These are phyloP conservation scores for Hafferia zeledoni DNA, from an alignment of 2,797 vertebrate species.

Conservation along the genomic window DNA sequence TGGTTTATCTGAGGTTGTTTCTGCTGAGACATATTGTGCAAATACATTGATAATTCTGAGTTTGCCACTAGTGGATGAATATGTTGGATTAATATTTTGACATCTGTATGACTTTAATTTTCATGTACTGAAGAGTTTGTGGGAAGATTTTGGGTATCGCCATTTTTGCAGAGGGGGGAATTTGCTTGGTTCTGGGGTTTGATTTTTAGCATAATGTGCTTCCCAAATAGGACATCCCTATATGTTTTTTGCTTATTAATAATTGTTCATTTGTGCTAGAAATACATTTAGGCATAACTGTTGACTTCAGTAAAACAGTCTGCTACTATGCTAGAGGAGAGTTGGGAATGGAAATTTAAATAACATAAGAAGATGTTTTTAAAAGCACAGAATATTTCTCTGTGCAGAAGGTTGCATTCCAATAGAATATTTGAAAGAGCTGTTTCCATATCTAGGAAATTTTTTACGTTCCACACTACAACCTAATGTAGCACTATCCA, in stretches of 20 bases:
- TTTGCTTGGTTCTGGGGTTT: not conserved
- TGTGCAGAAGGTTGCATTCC: not conserved
- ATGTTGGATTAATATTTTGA: not conserved
- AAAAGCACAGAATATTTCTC: not conserved
- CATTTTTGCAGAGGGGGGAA: rapidly evolving
- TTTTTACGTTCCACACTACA: not conserved
- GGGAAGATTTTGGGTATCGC: rapidly evolving
- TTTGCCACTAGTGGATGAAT: not conserved
- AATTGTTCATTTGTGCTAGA: not conserved
- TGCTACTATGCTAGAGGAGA: not conserved
- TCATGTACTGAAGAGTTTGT: not conserved
- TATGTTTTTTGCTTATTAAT: not conserved
- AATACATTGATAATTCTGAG: not conserved
- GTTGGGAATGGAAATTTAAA: not conserved
- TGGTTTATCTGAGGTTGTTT: not conserved
- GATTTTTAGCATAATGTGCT: rapidly evolving
- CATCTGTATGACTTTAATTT: not conserved
- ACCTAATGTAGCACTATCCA: not conserved
- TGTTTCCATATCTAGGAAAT: not conserved
- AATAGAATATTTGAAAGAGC: not conserved
- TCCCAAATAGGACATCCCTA: not conserved
- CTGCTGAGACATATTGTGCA: not conserved
- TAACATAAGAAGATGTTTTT: not conserved
- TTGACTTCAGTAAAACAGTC: not conserved
- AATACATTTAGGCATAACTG: not conserved